Percentiles rank a stretch among this genome's conserved stretches.
Evolutionary conservation across 1,140 invertebrate genomes (phyloP).

Genomic region (Trichomalopsis sarcophagae): DNA sequence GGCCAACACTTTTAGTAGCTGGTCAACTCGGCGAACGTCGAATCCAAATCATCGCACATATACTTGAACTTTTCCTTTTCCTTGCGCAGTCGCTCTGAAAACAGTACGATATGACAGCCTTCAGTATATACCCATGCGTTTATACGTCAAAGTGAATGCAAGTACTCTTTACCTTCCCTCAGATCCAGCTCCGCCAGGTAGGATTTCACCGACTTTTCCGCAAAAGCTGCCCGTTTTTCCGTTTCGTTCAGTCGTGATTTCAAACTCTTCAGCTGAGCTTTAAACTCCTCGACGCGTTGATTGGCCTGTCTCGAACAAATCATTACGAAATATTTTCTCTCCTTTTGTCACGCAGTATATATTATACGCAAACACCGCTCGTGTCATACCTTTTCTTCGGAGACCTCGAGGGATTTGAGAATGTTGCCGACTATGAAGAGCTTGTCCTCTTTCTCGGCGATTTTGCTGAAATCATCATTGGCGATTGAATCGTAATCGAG

Average conservation of each 20-base stretch:
- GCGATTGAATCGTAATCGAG: not conserved
- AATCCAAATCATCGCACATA: slow-evolving; percentile 83
- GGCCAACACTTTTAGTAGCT: slow-evolving; percentile 77
- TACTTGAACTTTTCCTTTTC: slow-evolving; percentile 87
- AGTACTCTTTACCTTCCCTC: slow-evolving; percentile 81
- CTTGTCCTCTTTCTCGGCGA: slow-evolving; percentile 98
- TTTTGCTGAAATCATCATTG: slow-evolving; percentile 84
- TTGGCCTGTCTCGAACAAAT: slow-evolving; percentile 77
- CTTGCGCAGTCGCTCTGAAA: slow-evolving; percentile 83
- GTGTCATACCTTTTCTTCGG: slow-evolving; percentile 95
- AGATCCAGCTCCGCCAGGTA: slow-evolving; percentile 90
- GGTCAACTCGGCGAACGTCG: slow-evolving; percentile 90
- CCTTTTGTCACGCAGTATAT: not conserved
- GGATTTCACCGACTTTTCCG: slow-evolving; percentile 89
- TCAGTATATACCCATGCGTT: no score
- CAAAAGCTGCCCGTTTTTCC: slow-evolving; percentile 88
- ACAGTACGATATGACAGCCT: no score
- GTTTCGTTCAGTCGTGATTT: slow-evolving; percentile 85
- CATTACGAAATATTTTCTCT: not conserved
- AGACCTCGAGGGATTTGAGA: slow-evolving; percentile 98
- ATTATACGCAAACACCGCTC: not conserved
- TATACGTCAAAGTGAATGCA: no score
- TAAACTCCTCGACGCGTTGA: slow-evolving; percentile 89
- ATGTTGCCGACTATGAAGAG: slow-evolving; percentile 99
- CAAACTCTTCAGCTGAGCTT: slow-evolving; percentile 85